Evolutionary conservation across 2,888 invertebrate species (phyloP).

Genomic region (Drosophila imparisetae): DNA sequence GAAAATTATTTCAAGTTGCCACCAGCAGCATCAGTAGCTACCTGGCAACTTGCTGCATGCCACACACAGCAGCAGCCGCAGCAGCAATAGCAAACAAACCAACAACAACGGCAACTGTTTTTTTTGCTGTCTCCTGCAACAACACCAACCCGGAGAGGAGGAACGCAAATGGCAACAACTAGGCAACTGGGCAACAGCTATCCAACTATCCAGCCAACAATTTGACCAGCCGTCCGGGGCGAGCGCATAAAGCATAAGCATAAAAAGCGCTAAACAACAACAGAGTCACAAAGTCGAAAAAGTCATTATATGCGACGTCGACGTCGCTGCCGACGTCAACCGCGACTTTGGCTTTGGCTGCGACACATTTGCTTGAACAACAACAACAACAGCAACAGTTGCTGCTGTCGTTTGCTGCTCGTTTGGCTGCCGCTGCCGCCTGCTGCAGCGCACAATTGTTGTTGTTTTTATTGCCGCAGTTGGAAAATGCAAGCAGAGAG

Average conservation of each 20-base stretch:
- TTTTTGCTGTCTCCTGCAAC: constrained; percentile 40
- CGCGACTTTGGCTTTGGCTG: constrained; percentile 77
- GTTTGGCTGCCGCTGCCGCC: constrained; percentile 55
- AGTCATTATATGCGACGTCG: constrained; percentile 73
- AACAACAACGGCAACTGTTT: constrained; percentile 52
- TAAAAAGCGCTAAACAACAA: constrained; percentile 69
- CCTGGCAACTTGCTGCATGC: constrained; percentile 60
- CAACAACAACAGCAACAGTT: constrained; percentile 48
- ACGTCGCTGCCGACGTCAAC: constrained; percentile 29
- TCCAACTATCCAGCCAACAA: constrained; percentile 40
- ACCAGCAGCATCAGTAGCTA: constrained; percentile 50
- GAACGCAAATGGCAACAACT: constrained; percentile 52
- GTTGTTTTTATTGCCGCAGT: constrained; percentile 65
- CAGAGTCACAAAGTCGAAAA: constrained; percentile 64
- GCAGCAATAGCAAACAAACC: constrained; percentile 34
- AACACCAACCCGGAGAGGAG: constrained; percentile 47
- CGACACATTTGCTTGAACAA: constrained; percentile 80
- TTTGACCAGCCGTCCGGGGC: constrained; percentile 71
- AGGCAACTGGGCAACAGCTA: constrained; percentile 14
- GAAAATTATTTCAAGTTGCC: constrained; percentile 78
- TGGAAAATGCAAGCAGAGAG: constrained; percentile 69
- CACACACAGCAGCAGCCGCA: constrained; percentile 63
- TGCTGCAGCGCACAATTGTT: constrained; percentile 22
- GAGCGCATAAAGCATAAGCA: constrained; percentile 82
- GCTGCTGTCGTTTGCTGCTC: constrained; percentile 60